phyloP scores from a whole-genome alignment of 2,888 invertebrate genomes.

The Stenolophus ochropezus region DNA sequence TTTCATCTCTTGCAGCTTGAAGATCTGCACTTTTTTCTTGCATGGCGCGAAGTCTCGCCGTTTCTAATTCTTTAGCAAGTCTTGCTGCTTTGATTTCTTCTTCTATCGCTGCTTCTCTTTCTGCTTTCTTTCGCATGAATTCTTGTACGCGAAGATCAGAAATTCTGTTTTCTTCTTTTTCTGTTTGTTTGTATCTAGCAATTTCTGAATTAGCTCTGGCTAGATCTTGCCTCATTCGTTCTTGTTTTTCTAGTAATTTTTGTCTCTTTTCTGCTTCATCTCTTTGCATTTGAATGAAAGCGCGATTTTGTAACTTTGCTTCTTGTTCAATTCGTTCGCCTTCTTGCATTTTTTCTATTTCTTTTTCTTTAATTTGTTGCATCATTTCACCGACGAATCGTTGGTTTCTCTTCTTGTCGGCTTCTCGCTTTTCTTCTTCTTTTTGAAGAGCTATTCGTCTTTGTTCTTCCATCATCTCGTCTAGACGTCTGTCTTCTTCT shows the following conservation, averaged over 20 bases:
- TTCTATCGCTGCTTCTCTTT: slow-evolving; percentile 76
- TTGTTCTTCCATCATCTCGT: slow-evolving; percentile 83
- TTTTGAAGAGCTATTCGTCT: slow-evolving; percentile 76
- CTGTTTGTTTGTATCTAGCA: slow-evolving; percentile 77
- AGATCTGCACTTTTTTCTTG: slow-evolving; percentile 76
- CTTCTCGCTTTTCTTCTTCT: slow-evolving; percentile 73
- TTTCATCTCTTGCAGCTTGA: slow-evolving; percentile 73
- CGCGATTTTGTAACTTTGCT: slow-evolving; percentile 78
- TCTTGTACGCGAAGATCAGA: slow-evolving; percentile 79
- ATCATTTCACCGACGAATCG: slow-evolving; percentile 69
- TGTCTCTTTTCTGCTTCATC: slow-evolving; percentile 78
- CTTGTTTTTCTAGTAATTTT: slow-evolving; percentile 75
- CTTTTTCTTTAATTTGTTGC: slow-evolving; percentile 75
- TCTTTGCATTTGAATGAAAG: slow-evolving; percentile 79
- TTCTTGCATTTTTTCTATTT: slow-evolving; percentile 75
- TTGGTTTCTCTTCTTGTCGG: slow-evolving; percentile 62
- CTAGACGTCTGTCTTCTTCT: slow-evolving; percentile 77
- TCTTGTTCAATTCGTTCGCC: slow-evolving; percentile 83
- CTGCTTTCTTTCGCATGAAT: slow-evolving; percentile 79
- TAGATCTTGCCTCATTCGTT: slow-evolving; percentile 77
- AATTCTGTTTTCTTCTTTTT: slow-evolving; percentile 80
- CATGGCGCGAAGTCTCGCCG: slow-evolving; percentile 73
- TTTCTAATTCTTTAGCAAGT: slow-evolving; percentile 79
- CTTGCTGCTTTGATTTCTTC: slow-evolving; percentile 75
- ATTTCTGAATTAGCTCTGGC: slow-evolving; percentile 79